A percentile compares a stretch with the other conserved stretches of the same genome.
Evolutionary conservation across 2,113 vertebrate species (phyloP).

Genomic region (Edolisoma coerulescens): DNA sequence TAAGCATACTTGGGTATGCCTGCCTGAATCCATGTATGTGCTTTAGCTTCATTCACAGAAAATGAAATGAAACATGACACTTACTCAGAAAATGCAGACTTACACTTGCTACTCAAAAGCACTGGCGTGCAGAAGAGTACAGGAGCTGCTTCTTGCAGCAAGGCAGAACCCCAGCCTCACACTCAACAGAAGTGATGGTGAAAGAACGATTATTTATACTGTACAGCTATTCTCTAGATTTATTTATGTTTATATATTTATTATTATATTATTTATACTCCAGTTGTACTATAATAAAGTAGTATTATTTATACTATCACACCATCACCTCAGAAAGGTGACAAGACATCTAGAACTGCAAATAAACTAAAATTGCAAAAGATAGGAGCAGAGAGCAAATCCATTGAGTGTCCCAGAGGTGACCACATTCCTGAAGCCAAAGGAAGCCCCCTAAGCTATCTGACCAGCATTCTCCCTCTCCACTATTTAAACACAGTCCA

Average conservation of each 20-base stretch:
- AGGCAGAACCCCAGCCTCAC: neutral
- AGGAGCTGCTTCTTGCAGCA: neutral
- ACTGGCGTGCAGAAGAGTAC: neutral
- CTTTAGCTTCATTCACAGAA: neutral
- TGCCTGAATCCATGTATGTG: neutral
- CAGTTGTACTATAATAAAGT: neutral
- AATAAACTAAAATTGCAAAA: neutral
- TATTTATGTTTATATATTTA: neutral
- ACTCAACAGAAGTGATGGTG: neutral
- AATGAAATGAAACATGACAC: neutral
- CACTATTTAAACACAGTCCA: neutral
- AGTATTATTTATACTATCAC: neutral
- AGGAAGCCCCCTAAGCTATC: neutral
- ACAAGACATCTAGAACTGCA: neutral
- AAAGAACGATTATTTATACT: neutral
- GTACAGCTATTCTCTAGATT: neutral
- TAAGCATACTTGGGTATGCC: neutral
- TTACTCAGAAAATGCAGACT: neutral
- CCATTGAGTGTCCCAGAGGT: too few species aligned
- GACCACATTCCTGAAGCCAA: neutral
- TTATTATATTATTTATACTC: neutral
- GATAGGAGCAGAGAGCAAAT: neutral
- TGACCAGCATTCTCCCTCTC: neutral
- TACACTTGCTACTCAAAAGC: neutral
- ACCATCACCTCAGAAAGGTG: neutral